These are phyloP conservation scores for Mesorhabditis spiculigera DNA, from an alignment of 2,888 invertebrate genomes.

Conservation along the genomic window DNA sequence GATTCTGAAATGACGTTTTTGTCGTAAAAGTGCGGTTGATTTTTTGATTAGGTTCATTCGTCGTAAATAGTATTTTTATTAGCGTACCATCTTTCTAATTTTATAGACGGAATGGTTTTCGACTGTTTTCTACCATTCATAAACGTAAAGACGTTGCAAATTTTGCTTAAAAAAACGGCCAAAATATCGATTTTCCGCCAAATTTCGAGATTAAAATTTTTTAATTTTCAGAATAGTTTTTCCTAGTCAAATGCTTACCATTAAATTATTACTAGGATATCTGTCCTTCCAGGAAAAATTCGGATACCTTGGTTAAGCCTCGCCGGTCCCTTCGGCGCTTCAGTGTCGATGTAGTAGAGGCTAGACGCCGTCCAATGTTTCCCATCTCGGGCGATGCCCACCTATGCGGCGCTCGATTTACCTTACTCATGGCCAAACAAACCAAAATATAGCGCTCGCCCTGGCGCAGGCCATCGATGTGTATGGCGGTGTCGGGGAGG, in stretches of 20 bases:
- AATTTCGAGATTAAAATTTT: no score
- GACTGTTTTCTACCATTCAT: no score
- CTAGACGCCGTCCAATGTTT: background rate
- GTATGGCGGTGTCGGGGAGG: conserved; percentile 41
- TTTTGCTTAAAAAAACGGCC: no score
- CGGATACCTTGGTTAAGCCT: background rate
- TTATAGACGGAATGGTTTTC: no score
- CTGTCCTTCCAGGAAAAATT: background rate
- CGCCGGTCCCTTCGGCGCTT: background rate
- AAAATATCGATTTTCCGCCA: no score
- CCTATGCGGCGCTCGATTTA: background rate
- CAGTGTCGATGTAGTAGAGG: conserved; percentile 4
- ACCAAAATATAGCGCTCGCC: background rate
- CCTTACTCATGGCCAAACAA: background rate
- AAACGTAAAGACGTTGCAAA: no score
- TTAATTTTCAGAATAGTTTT: no score
- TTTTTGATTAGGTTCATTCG: no score
- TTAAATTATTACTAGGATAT: no score
- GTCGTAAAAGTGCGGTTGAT: background rate
- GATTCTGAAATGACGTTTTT: conserved; percentile 33
- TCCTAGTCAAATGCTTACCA: no score
- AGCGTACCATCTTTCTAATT: no score
- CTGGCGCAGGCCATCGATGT: background rate
- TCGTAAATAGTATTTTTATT: no score
- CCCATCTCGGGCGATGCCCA: background rate